Evolutionary conservation across 2,888 invertebrate species (phyloP), one percentile per base, ranked within the genome.

Genomic region (Polyploca ridens): DNA sequence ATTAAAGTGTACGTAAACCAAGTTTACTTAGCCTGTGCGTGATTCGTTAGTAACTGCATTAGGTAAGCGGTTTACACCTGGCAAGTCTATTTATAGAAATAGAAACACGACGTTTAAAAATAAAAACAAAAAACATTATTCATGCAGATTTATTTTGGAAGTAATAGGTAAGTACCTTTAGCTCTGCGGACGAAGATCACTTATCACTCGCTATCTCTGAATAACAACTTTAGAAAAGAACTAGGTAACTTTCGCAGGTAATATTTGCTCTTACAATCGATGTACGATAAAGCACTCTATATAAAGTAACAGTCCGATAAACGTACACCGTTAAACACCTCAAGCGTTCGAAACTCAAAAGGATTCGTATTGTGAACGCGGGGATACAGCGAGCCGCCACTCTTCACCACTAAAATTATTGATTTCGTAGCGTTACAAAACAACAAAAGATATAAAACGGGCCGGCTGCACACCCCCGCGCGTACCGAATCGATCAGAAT

Each of bases 401-500:
- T 54, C 54, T 54, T 54, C 54, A 19, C 16, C n/a, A 54, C 91
- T 91, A 91, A 92, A 91, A 91, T 90, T 94, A 94, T 93, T 93
- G 93, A 93, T 93, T 93, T 86, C 81, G 81, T 83, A 82, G 85
- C 84, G 89, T 88, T 89, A 93, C 91, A 92, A 92, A 93, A 93
- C 91, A 93, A 93, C 93, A 93, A 93, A 94, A 93, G 91, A 93
- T 91, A 93, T 90, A 91, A 92, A 92, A 91, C 89, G 87, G 86
- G 82, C 89, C 85, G 86, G 84, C 85, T 85, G 88, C 90, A 87
- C 90, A 86, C 92, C 90, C 91, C 90, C 92, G 90, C 91, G 88
- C 91, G 85, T 73, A 79, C 85, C 86, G 91, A 93, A 93, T 93
- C 93, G 93, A 93, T 93, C 88, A 88, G 83, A 91, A 92, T 92